A percentile compares a stretch with the other conserved stretches of the same genome.
These are phyloP conservation scores for Hydrotaea diabolus DNA, from an alignment of 2,888 invertebrate species.

Conservation along the genomic window DNA sequence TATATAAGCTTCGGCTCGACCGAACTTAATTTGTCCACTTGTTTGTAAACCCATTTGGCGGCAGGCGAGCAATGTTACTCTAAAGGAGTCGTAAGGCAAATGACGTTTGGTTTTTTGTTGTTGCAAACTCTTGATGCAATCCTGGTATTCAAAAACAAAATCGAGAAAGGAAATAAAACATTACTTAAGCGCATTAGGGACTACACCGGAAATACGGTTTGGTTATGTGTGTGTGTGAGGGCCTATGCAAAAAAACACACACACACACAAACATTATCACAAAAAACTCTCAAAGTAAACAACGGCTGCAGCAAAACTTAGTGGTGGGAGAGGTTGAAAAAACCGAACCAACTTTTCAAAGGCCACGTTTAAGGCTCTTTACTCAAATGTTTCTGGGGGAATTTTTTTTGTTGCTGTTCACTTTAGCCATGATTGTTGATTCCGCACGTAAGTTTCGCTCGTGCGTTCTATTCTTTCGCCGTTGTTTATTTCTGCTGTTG, in stretches of 20 bases:
- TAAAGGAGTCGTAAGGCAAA: background rate
- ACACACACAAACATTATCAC: too few species aligned
- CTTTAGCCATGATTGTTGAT: constrained; percentile 17
- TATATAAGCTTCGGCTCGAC: too few species aligned
- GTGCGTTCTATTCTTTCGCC: constrained; percentile 39
- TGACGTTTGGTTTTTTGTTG: background rate
- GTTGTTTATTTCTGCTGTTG: constrained; percentile 52
- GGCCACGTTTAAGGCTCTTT: constrained; percentile 64
- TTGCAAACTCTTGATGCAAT: constrained; percentile 37
- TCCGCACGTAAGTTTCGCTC: background rate
- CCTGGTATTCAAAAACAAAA: constrained; percentile 56
- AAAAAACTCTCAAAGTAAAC: constrained; percentile 50
- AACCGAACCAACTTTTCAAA: constrained; percentile 49
- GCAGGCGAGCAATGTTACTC: too few species aligned
- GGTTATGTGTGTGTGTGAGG: background rate
- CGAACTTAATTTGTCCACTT: too few species aligned
- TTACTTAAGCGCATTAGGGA: constrained; percentile 68
- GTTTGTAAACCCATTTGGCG: too few species aligned
- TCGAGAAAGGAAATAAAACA: constrained; percentile 65
- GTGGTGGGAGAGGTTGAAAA: constrained; percentile 29
- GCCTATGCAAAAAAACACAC: constrained; percentile 23
- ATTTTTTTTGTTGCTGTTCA: constrained; percentile 15
- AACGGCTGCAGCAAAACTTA: constrained; percentile 39
- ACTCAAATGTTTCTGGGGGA: constrained; percentile 51
- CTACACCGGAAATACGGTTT: constrained; percentile 53